Evolutionary conservation across 2,888 invertebrate genomes (phyloP), one percentile per base, ranked within the genome.

Genomic region (Chaitophorus viminalis): DNA sequence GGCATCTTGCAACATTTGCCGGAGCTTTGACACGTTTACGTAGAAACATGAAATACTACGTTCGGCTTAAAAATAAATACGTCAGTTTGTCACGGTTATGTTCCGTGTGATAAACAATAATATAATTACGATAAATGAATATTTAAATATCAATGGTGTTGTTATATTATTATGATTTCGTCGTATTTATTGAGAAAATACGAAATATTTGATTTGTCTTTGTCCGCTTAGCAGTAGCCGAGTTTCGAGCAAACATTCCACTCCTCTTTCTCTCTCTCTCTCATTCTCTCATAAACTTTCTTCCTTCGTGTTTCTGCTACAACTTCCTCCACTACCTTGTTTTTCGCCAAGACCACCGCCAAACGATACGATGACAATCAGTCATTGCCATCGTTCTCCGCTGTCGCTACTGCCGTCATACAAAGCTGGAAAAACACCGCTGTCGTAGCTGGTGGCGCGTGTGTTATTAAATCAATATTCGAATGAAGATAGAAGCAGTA

Each of bases 391-490:
- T 70, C 68, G 21, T 82, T 52, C 36, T 81, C 39, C 21, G 52
- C 31, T 46, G 70, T 54, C n/a, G 52, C 52, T 25, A 25, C 70
- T 18, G 25, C 5, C 82, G n/a, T 52, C 70, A 33, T 52, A 70
- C 68, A 31, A 70, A 70, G 52, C 82, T 46, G 46, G 74, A 74
- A 82, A 74, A 74, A 82, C 54, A 82, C 33, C 11, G 25, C 70
- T 8, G 70, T n/a, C n/a, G 29, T 52, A 17, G 31, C 18, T 25
- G 21, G 46, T 31, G n/a, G 46, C 46, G n/a, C 8, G 31, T 21
- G 52, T 36, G 74, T 82, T 82, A 82, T 84, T 76, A 84, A 84
- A 84, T 84, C 83, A 65, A 84, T 84, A 68, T 68, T 65, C 33
- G 31, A 8, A 31, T 25, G 54, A 54, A 29, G 17, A 14, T n/a